phyloP scores from a whole-genome alignment of 2,113 vertebrate species.

The Pelmatolapia mariae region DNA sequence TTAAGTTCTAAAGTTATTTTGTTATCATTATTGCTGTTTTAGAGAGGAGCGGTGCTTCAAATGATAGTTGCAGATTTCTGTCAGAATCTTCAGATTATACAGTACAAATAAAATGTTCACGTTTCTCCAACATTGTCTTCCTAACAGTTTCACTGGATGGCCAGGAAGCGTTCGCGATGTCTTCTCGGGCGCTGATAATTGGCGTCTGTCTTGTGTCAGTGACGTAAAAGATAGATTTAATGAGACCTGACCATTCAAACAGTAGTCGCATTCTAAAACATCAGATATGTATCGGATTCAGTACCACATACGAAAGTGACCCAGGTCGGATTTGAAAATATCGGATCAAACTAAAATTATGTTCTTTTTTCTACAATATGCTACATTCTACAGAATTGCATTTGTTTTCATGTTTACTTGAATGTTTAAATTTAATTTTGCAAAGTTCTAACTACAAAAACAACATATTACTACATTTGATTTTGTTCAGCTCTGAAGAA shows the following conservation, averaged over 20 bases:
- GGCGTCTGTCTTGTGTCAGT: background rate
- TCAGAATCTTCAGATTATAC: background rate
- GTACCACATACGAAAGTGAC: background rate
- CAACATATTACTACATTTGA: background rate
- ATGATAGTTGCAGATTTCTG: background rate
- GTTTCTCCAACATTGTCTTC: background rate
- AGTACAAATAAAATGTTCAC: background rate
- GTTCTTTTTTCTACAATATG: background rate
- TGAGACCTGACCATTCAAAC: background rate
- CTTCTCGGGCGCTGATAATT: background rate
- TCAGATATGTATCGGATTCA: background rate
- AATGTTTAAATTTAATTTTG: background rate
- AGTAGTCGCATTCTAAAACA: background rate
- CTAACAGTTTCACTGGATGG: fast-evolving
- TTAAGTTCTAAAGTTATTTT: too few species aligned
- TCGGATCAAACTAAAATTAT: fast-evolving
- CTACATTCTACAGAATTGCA: background rate
- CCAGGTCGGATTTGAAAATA: background rate
- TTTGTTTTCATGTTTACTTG: background rate
- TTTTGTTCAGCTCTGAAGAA: background rate
- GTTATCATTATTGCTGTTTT: too few species aligned
- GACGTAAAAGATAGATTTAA: background rate
- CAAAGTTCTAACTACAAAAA: background rate
- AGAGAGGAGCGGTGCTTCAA: background rate
- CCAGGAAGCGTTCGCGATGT: fast-evolving